Evolutionary conservation across 2,888 invertebrate species (phyloP).

Genomic region (Pammene fasciana): DNA sequence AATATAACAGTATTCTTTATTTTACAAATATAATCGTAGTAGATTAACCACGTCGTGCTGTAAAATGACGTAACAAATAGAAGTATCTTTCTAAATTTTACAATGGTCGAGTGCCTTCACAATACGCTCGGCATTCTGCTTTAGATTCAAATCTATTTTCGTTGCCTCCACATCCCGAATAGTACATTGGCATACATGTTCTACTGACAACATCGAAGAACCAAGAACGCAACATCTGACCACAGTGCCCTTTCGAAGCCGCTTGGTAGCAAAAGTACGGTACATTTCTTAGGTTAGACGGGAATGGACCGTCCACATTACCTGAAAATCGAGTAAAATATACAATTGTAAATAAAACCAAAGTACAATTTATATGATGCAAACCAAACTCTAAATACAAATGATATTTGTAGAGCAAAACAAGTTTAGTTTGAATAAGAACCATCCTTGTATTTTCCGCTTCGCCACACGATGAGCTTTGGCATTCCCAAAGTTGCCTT

Average conservation of each 20-base stretch:
- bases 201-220: conserved; percentile 71
- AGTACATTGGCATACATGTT: conserved; percentile 71
- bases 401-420: too few relatives aligned
- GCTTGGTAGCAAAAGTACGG: conserved; percentile 76
- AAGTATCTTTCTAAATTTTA: conserved; percentile 41
- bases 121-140: conserved; percentile 59
- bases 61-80: neutral
- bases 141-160: conserved; percentile 66
- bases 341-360: too few relatives aligned
- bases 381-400: too few relatives aligned
- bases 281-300: conserved; percentile 64
- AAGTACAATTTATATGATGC: too few relatives aligned
- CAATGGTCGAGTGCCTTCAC: conserved; percentile 55
- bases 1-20: neutral
- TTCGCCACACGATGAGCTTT: too few relatives aligned
- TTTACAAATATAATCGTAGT: neutral
- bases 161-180: conserved; percentile 77
- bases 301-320: conserved; percentile 66
- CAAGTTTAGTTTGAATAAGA: too few relatives aligned
- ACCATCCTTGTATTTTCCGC: too few relatives aligned
- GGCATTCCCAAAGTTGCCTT: too few relatives aligned
- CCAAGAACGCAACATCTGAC: conserved; percentile 59
- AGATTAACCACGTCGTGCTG: neutral
- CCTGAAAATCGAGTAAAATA: conserved; percentile 60
- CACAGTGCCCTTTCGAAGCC: conserved; percentile 69